Conservation (phyloP, 2,797 vertebrate genomes). For the Steatocranus sp. region DNA sequence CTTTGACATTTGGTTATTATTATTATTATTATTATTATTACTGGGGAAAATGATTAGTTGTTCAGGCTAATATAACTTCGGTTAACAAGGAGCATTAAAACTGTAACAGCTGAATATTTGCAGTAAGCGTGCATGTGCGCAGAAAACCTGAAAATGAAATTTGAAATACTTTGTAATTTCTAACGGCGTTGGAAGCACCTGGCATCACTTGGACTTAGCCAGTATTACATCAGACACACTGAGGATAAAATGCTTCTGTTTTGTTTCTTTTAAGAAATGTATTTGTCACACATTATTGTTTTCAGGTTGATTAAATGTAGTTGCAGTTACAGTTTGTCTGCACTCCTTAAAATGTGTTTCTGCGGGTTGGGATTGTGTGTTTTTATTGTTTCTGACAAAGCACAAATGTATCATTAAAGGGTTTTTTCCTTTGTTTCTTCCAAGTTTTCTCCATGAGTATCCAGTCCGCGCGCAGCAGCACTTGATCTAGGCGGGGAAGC, state of each 20-base stretch:
- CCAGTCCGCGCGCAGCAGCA: slow-evolving; percentile 16
- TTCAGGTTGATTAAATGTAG: not conserved
- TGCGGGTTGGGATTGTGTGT: not conserved
- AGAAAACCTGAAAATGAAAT: not conserved
- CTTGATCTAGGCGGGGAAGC: slow-evolving; percentile 53
- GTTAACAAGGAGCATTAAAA: not conserved
- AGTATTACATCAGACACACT: not conserved
- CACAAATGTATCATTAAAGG: not conserved
- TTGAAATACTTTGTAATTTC: not conserved
- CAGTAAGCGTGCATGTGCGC: not conserved
- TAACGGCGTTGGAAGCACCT: not conserved
- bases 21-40: not conserved
- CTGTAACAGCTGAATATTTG: not conserved
- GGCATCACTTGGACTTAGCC: not conserved
- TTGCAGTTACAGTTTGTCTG: not conserved
- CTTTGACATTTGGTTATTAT: not conserved
- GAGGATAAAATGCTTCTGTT: not conserved
- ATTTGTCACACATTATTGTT: not conserved
- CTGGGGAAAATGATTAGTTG: not conserved
- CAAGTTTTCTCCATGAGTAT: slow-evolving; percentile 59
- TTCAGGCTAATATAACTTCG: not conserved
- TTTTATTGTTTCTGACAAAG: not conserved
- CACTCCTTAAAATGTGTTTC: not conserved
- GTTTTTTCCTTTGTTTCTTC: not conserved
- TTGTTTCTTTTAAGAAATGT: not conserved